Base-by-base conservation (phyloP, 2,113 vertebrate species). In the Pogona vitticeps region DNA sequence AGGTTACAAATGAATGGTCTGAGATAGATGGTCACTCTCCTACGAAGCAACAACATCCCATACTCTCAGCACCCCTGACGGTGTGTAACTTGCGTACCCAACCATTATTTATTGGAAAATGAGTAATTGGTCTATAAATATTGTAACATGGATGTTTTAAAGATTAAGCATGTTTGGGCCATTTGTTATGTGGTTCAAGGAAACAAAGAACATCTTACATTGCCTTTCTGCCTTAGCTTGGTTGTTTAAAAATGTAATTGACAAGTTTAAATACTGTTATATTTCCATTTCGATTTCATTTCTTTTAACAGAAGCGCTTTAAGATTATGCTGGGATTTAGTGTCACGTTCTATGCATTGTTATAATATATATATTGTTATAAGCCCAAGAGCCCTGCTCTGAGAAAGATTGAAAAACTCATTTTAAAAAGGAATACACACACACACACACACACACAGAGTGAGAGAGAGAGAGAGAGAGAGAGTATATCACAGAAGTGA, bases 1-100 rank as follows among this genome's bases (percentile, higher is more conserved):
- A 91, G 67, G 80, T 81, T 80, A 6, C 3, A 42, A 59, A 76
- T 67, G 78, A 36, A 72, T 85, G 88, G 10, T 36, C 82, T 59
- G 65, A 59, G 79, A 17, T 38, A 70, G 20, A 46, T 72, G 85
- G 87, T 78, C 71, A 13, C 3, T 58, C 70, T 7, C 38, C 46
- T 17, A 88, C 70, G 77, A 59, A 8, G 26, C 81, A 88, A 77
- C 52, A 90, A 38, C 42, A 81, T 80, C 68, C 42, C 56, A 26
- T 0, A 82, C 52, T 73, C 72, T 23, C 56, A 86, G 58, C 28
- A 70, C 2, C 13, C 18, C 33, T 73, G 10, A 23, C 31, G 40
- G 26, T 0, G 2, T 83, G 56, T 70, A 18, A 9, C 13, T 65
- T 21, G 17, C 33, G 38, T 42, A 28, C 18, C 8, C 33, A 40